Percentiles rank a stretch among this genome's conserved stretches.
Evolutionary conservation across 1,140 invertebrate species (phyloP).

Genomic region (Hermatobates lingyangjiaoensis): DNA sequence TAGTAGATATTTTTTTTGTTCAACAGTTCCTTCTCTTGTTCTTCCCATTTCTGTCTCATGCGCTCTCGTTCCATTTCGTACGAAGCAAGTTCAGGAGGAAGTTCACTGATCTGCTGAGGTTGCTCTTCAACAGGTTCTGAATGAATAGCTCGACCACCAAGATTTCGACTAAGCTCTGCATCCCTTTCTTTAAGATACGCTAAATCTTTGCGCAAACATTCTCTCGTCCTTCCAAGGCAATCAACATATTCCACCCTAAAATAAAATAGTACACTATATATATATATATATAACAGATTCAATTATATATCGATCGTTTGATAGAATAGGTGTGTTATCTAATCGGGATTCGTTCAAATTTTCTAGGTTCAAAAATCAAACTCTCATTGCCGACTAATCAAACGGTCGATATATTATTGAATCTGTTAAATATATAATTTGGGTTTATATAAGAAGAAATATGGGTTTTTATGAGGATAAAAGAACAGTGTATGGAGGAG

Average conservation of each 20-base stretch:
- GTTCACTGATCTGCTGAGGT: constrained; percentile 13
- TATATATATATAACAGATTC: no score
- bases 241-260: constrained; percentile 67
- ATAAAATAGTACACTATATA: constrained; percentile 8
- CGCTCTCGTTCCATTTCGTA: constrained; percentile 33
- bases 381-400: no score
- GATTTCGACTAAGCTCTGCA: constrained; percentile 23
- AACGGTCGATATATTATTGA: no score
- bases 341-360: no score
- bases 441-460: no score
- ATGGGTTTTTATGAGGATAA: no score
- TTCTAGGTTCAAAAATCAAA: no score
- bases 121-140: background rate
- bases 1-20: constrained; percentile 61
- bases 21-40: constrained; percentile 33
- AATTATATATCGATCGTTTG: no score
- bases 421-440: no score
- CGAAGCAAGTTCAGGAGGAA: constrained; percentile 22
- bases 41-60: constrained; percentile 41
- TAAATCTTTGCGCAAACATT: constrained; percentile 62
- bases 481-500: no score
- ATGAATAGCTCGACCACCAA: background rate
- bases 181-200: constrained; percentile 45
- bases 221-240: constrained; percentile 65
- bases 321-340: no score